Conservation (phyloP, 1,140 invertebrate species). For the Neomicropteryx cornuta region DNA sequence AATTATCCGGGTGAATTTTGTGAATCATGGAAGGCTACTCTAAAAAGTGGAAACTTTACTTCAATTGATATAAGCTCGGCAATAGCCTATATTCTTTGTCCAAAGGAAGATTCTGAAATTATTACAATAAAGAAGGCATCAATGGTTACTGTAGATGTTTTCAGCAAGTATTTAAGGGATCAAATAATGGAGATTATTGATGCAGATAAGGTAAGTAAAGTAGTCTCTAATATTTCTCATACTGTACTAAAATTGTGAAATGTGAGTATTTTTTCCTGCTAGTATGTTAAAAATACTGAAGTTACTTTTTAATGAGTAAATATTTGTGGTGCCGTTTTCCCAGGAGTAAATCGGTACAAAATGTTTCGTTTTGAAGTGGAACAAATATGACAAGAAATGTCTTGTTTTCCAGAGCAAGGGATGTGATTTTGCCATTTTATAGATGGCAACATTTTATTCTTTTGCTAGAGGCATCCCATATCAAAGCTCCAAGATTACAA, state of each 20-base stretch:
- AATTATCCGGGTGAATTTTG: constrained; percentile 89
- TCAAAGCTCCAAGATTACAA: too few relatives aligned
- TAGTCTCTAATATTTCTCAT: constrained; percentile 5
- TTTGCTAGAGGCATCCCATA: too few relatives aligned
- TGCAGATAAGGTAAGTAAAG: constrained; percentile 75
- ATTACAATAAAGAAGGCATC: constrained; percentile 90
- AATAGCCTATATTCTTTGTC: constrained; percentile 80
- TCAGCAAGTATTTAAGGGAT: constrained; percentile 92
- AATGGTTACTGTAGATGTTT: constrained; percentile 87
- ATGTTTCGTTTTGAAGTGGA: neutral
- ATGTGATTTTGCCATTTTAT: too few relatives aligned
- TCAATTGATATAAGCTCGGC: constrained; percentile 79
- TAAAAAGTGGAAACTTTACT: constrained; percentile 71
- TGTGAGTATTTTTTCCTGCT: too few relatives aligned
- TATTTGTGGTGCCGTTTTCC: too few relatives aligned
- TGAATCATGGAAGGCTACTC: constrained; percentile 73
- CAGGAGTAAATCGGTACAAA: too few relatives aligned
- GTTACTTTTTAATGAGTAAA: constrained; percentile 1
- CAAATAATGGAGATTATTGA: constrained; percentile 99
- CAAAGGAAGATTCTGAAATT: constrained; percentile 92
- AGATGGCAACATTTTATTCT: too few relatives aligned
- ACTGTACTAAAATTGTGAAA: constrained; percentile 5
- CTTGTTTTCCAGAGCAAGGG: too few relatives aligned
- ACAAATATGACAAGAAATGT: too few relatives aligned
- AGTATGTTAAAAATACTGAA: constrained; percentile 1